Conservation (phyloP, 2,797 vertebrate species). For the Myotis daubentonii region DNA sequence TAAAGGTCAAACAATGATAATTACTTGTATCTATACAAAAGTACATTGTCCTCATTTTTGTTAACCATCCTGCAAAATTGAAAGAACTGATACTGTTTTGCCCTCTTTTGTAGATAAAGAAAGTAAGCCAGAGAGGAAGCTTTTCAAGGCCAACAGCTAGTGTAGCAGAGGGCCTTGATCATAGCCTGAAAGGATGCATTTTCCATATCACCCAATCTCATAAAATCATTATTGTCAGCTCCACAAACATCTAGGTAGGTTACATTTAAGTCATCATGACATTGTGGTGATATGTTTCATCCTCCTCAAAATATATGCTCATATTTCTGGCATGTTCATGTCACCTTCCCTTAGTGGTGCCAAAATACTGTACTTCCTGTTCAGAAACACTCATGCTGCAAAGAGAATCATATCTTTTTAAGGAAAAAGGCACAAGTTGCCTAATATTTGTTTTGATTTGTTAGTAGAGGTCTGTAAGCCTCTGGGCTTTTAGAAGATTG, state of each 20-base stretch:
- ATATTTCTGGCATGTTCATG: slow-evolving; percentile 59
- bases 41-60: background rate
- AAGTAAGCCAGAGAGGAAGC: background rate
- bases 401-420: slow-evolving; percentile 38
- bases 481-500: background rate
- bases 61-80: slow-evolving; percentile 12
- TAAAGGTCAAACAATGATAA: background rate
- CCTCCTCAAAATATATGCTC: background rate
- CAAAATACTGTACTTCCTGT: slow-evolving; percentile 30
- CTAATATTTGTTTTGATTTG: slow-evolving; percentile 2
- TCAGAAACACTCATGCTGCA: slow-evolving; percentile 12
- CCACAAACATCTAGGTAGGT: background rate
- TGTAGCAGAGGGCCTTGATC: background rate
- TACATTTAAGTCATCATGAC: background rate
- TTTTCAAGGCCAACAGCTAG: background rate
- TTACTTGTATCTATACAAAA: background rate
- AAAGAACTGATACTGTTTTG: background rate
- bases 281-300: background rate
- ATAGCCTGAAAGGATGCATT: background rate
- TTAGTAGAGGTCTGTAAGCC: background rate
- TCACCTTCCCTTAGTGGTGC: background rate
- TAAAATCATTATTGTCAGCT: slow-evolving; percentile 28
- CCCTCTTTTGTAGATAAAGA: background rate
- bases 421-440: slow-evolving; percentile 2
- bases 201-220: background rate